Evolutionary conservation across 2,113 vertebrate species (phyloP).

Genomic region (Probosciger aterrimus): DNA sequence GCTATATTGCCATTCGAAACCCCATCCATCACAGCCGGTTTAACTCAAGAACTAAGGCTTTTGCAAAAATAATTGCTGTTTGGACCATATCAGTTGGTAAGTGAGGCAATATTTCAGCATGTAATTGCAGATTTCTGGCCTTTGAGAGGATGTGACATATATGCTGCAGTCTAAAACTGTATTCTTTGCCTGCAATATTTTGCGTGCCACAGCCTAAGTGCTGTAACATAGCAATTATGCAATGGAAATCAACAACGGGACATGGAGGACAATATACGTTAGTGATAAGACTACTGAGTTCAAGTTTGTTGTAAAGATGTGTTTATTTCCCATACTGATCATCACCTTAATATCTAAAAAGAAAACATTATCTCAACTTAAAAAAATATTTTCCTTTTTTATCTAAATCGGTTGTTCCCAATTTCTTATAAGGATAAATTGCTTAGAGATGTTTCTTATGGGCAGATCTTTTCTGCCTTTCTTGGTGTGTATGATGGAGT

Average conservation of each 20-base stretch:
- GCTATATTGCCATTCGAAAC: conserved; percentile 92
- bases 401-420: background rate
- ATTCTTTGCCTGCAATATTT: background rate
- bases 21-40: conserved; percentile 95
- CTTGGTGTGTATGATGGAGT: accelerated
- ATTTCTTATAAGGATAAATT: background rate
- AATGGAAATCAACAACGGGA: background rate
- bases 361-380: background rate
- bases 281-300: background rate
- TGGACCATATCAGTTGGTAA: conserved; percentile 96
- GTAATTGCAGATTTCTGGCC: conserved; percentile 18
- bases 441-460: background rate
- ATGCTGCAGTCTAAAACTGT: background rate
- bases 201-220: background rate
- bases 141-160: background rate
- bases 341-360: background rate
- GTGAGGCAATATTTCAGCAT: conserved; percentile 44
- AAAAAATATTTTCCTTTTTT: background rate
- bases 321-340: background rate
- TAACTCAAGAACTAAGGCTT: conserved; percentile 93
- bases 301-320: background rate
- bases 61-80: conserved; percentile 91
- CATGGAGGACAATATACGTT: background rate
- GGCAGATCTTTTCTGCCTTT: background rate
- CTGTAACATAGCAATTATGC: background rate